These are phyloP conservation scores for Solea solea DNA, from an alignment of 2,113 vertebrate genomes.

Conservation along the genomic window DNA sequence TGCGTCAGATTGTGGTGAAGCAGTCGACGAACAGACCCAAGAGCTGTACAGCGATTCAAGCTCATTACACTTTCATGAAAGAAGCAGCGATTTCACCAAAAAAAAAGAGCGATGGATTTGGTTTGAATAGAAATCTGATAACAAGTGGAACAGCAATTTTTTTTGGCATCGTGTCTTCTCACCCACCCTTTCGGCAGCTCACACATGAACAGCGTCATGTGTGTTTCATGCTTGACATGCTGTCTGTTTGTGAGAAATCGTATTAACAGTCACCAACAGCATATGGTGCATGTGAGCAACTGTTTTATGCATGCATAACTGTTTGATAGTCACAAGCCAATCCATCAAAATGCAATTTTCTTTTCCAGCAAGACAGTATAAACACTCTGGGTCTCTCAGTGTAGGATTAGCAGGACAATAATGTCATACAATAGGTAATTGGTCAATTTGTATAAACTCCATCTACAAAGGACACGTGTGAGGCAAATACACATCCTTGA, in stretches of 20 bases:
- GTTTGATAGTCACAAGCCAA: too few species aligned
- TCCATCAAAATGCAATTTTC: too few species aligned
- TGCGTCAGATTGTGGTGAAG: not conserved
- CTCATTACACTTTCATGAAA: constrained; percentile 13
- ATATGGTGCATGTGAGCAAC: constrained; percentile 4
- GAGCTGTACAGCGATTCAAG: not conserved
- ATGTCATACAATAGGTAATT: too few species aligned
- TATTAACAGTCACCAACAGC: constrained; percentile 9
- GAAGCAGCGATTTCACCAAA: not conserved
- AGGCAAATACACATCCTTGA: too few species aligned
- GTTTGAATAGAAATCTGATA: not conserved
- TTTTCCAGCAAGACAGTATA: too few species aligned
- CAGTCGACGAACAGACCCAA: not conserved
- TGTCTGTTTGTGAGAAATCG: not conserved
- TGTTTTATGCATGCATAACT: not conserved
- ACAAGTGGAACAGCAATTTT: not conserved
- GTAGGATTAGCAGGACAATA: too few species aligned
- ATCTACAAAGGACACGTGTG: too few species aligned
- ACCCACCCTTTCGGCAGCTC: not conserved
- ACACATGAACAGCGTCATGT: not conserved
- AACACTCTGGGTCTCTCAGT: too few species aligned
- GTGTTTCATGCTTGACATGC: not conserved
- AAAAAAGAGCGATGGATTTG: constrained; percentile 9
- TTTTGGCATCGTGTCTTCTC: not conserved
- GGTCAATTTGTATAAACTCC: too few species aligned